These are phyloP conservation scores for Caenorhabditis inopinata DNA, from an alignment of 1,140 invertebrate genomes.

Conservation along the genomic window DNA sequence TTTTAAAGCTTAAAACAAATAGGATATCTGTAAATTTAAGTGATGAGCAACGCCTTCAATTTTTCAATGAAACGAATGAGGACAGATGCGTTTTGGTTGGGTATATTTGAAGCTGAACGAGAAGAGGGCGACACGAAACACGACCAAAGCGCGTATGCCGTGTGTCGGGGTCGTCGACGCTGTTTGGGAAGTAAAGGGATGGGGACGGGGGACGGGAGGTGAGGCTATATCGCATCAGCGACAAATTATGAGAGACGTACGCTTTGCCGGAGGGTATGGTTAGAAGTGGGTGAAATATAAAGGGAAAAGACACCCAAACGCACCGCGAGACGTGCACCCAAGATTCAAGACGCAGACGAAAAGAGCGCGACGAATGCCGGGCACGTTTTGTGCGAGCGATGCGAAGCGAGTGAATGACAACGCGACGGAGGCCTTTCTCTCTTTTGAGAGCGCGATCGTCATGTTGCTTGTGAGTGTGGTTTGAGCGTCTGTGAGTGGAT, in stretches of 20 bases:
- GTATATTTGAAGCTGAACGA: conserved; percentile 16
- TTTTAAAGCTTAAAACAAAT: too few relatives aligned
- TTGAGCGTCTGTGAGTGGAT: conserved; percentile 26
- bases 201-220: conserved; percentile 2
- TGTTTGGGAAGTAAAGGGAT: conserved; percentile 27
- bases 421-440: conserved; percentile 30
- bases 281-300: not conserved
- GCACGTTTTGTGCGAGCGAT: conserved; percentile 7
- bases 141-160: conserved; percentile 14
- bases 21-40: too few relatives aligned
- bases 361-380: not conserved
- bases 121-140: conserved; percentile 10
- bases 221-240: conserved; percentile 28
- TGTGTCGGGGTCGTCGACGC: not conserved
- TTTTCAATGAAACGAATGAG: not conserved
- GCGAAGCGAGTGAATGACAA: conserved; percentile 25
- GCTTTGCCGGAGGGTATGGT: not conserved
- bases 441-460: conserved; percentile 21
- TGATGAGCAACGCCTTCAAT: not conserved
- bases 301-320: not conserved
- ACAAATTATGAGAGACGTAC: not conserved
- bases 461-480: conserved; percentile 33
- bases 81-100: conserved; percentile 4
- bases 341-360: not conserved
- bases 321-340: too few relatives aligned